A percentile compares a stretch with the other conserved stretches of the same genome.
Conservation (phyloP, 2,113 vertebrate genomes). For the Fulica atra region DNA sequence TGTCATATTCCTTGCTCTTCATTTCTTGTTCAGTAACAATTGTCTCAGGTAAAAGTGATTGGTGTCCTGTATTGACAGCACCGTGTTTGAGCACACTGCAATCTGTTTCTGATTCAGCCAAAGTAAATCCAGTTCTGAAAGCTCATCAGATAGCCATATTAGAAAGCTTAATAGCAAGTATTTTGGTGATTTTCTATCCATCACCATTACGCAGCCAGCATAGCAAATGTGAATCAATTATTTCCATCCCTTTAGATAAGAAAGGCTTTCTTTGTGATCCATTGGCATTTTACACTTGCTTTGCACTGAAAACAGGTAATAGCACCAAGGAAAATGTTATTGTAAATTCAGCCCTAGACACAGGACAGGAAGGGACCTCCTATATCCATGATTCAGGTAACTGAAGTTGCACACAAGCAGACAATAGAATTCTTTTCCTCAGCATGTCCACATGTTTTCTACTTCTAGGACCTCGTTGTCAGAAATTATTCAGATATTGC, state of each 20-base stretch:
- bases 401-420: not conserved
- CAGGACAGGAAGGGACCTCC: not conserved
- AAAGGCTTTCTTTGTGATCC: not conserved
- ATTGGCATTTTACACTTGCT: not conserved
- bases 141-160: not conserved
- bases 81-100: not conserved
- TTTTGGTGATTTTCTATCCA: not conserved
- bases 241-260: not conserved
- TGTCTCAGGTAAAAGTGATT: not conserved
- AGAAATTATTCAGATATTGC: not conserved
- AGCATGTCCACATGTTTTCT: not conserved
- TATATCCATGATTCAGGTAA: not conserved
- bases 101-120: not conserved
- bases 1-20: not conserved
- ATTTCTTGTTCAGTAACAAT: not conserved
- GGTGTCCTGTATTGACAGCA: not conserved
- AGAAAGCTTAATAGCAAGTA: not conserved
- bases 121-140: not conserved
- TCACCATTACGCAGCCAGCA: not conserved
- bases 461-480: not conserved
- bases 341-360: not conserved
- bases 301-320: not conserved
- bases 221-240: not conserved
- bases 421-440: not conserved
- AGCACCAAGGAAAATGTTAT: not conserved